Base-by-base conservation (phyloP, 2,113 vertebrate species). In the Proterorhinus semilunaris region DNA sequence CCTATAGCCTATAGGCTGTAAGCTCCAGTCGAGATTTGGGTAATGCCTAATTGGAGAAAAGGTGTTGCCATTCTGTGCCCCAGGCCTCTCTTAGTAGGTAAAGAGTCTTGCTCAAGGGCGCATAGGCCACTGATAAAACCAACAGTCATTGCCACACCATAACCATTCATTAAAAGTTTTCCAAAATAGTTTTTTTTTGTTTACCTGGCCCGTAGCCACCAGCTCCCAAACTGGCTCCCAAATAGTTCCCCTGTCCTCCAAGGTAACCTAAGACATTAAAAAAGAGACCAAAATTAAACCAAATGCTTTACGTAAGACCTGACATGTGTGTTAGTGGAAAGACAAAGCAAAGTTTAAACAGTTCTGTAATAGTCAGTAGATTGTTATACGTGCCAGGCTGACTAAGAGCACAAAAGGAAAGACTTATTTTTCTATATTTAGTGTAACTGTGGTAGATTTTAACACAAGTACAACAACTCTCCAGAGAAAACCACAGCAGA, bases 151-250 rank as follows among this genome's bases (percentile, higher is more conserved):
- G 27, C 27, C 27, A 36, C 3, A 36, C 27, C 3, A 36, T 5
- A 21, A 36, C 27, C 27, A 36, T 36, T 36, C 27, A 36, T 6
- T 10, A 6, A 12, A 16, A 15, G 42, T 64, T 62, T 48, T 17
- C 72, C 8, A 45, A 50, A 55, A 62, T 10, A 4, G 1, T 17
- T 42, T 44, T 8, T 61, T 3, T 7, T 10, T 27, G 12, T 84
- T 61, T 76, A 92, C 90, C 90, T 87, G 86, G 36, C 70, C 90
- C 90, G 3, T 91, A 92, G 43, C 86, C 86, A 1, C 79, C 87
- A 4, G 79, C 4, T 1, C 79, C 74, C 53, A 84, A 74, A 6
- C 53, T 72, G 1, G 84, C 76, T 72, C 91, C 91, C 47, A 77
- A 78, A 66, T 92, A 92, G 69, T 84, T 83, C 13, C 88, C 89